These are phyloP conservation scores for Chloebia gouldiae DNA, from an alignment of 2,113 vertebrate species.

Conservation along the genomic window DNA sequence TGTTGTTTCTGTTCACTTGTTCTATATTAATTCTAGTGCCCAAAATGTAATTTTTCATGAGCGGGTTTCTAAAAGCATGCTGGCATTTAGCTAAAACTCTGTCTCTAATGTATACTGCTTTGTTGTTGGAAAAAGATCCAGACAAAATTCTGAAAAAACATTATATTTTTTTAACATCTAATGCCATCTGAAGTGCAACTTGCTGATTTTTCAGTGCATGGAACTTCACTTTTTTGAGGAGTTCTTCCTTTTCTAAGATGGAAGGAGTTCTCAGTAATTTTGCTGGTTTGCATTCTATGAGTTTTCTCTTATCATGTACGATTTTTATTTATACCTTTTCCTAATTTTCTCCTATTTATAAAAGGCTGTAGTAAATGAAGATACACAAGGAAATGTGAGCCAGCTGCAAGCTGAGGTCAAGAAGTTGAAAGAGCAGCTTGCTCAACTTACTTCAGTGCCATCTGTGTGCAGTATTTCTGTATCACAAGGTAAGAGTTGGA, in stretches of 20 bases:
- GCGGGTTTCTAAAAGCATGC: background rate
- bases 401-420: conserved; percentile 93
- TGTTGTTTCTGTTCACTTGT: background rate
- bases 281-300: background rate
- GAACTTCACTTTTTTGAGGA: background rate
- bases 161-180: background rate
- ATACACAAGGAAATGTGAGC: conserved; percentile 91
- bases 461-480: background rate
- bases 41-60: background rate
- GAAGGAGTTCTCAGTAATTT: background rate
- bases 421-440: conserved; percentile 90
- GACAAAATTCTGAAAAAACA: background rate
- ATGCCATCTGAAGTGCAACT: background rate
- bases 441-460: conserved; percentile 65
- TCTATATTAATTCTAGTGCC: background rate
- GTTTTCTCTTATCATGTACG: background rate
- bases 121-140: background rate
- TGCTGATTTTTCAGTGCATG: background rate
- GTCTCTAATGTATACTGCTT: background rate
- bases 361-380: conserved; percentile 94
- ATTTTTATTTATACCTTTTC: background rate
- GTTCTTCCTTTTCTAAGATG: background rate
- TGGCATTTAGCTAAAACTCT: background rate
- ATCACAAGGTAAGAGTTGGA: conserved; percentile 55
- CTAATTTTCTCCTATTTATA: background rate